phyloP scores from a whole-genome alignment of 2,113 vertebrate species.

The Phrynosoma blainvillii region DNA sequence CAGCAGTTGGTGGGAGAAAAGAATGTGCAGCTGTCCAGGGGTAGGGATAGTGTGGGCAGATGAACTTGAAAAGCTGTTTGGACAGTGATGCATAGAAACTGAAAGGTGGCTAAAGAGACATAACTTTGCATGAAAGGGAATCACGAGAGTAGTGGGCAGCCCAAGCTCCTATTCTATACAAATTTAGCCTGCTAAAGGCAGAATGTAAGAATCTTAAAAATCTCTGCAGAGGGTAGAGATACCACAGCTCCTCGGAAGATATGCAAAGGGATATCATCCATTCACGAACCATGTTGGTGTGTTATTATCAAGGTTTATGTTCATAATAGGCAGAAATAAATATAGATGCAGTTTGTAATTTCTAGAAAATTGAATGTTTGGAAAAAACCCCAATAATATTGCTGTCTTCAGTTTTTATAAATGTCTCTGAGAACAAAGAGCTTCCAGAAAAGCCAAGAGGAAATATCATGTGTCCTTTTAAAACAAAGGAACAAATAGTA shows the following conservation, averaged over 20 bases:
- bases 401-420: constrained; percentile 10
- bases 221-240: background rate
- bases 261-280: background rate
- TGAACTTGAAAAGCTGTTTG: constrained; percentile 1
- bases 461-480: background rate
- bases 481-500: background rate
- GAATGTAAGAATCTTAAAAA: background rate
- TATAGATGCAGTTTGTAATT: background rate
- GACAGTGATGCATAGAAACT: background rate
- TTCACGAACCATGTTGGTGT: background rate
- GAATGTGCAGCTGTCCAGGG: constrained; percentile 36
- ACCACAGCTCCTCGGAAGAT: background rate
- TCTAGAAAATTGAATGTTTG: background rate
- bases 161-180: background rate
- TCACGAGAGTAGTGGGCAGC: background rate
- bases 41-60: constrained; percentile 19
- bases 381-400: background rate
- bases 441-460: background rate
- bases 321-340: background rate
- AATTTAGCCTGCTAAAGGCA: background rate
- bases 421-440: background rate
- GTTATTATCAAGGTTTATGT: background rate
- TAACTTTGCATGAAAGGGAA: background rate
- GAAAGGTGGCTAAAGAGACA: background rate
- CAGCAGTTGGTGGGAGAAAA: background rate